Conservation (phyloP, 2,113 vertebrate genomes). For the Regulus satrapa region DNA sequence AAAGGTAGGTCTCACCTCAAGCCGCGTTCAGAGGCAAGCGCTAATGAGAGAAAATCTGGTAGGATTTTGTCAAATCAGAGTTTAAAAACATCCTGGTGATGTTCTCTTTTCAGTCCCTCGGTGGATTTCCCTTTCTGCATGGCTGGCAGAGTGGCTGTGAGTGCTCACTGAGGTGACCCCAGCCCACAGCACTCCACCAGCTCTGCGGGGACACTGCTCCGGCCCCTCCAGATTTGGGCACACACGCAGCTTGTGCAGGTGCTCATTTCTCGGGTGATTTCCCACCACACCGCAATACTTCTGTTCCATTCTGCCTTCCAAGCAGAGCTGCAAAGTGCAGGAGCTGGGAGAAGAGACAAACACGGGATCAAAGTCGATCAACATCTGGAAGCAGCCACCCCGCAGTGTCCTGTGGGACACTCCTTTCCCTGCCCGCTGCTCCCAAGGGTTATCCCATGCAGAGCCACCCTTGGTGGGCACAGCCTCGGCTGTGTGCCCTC, state of each 20-base stretch:
- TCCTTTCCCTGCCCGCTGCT: background rate
- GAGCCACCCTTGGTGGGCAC: background rate
- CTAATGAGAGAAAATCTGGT: background rate
- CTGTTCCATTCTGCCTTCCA: background rate
- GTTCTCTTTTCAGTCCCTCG: background rate
- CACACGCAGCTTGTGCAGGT: fast-evolving
- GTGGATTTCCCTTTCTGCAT: background rate
- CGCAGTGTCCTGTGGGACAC: background rate
- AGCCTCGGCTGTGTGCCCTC: background rate
- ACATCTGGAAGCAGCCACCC: too few relatives aligned
- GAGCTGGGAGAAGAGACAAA: background rate
- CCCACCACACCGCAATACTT: fast-evolving
- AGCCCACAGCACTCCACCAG: background rate
- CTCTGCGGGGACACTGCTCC: fast-evolving
- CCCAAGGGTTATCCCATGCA: fast-evolving
- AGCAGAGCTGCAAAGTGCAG: background rate
- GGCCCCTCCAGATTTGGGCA: background rate
- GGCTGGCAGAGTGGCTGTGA: fast-evolving
- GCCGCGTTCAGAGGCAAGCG: background rate
- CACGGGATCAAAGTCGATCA: fast-evolving
- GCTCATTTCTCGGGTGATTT: fast-evolving
- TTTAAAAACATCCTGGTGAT: background rate
- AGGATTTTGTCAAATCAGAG: background rate
- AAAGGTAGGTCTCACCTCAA: background rate
- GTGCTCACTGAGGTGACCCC: fast-evolving